These are phyloP conservation scores for Heliothis virescens DNA, from an alignment of 1,140 invertebrate species.

Conservation along the genomic window DNA sequence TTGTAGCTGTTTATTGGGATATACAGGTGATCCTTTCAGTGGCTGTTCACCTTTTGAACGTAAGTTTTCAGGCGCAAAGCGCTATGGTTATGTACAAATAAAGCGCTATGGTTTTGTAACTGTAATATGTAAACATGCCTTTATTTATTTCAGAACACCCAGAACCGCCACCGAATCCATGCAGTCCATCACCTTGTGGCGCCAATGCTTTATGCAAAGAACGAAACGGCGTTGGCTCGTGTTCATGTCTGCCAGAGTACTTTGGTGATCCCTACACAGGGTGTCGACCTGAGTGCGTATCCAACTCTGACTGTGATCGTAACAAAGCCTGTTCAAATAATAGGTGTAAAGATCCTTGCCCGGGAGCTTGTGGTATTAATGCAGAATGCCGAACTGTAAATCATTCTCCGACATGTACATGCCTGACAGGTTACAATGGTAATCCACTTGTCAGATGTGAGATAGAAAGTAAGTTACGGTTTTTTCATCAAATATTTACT, in stretches of 20 bases:
- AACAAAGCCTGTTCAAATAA: conserved; percentile 93
- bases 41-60: conserved; percentile 86
- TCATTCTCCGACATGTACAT: conserved; percentile 92
- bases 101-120: background rate
- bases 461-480: conserved; percentile 68
- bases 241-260: conserved; percentile 92
- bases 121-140: background rate
- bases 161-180: conserved; percentile 87
- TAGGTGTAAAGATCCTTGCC: conserved; percentile 93
- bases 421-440: conserved; percentile 91
- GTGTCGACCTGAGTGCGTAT: conserved; percentile 94
- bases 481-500: too few relatives aligned
- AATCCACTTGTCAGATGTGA: conserved; percentile 88
- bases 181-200: conserved; percentile 94
- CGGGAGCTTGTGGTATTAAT: conserved; percentile 92
- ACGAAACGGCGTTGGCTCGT: conserved; percentile 93
- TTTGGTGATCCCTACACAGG: conserved; percentile 95
- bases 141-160: conserved; percentile 67
- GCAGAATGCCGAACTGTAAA: conserved; percentile 93
- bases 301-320: conserved; percentile 93
- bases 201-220: conserved; percentile 94
- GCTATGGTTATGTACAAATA: background rate
- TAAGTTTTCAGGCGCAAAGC: conserved; percentile 68
- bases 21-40: conserved; percentile 92
- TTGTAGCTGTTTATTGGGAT: conserved; percentile 90